A percentile compares a stretch with the other conserved stretches of the same genome.
phyloP scores from a whole-genome alignment of 1,140 invertebrate species.

The Halictus rubicundus region DNA sequence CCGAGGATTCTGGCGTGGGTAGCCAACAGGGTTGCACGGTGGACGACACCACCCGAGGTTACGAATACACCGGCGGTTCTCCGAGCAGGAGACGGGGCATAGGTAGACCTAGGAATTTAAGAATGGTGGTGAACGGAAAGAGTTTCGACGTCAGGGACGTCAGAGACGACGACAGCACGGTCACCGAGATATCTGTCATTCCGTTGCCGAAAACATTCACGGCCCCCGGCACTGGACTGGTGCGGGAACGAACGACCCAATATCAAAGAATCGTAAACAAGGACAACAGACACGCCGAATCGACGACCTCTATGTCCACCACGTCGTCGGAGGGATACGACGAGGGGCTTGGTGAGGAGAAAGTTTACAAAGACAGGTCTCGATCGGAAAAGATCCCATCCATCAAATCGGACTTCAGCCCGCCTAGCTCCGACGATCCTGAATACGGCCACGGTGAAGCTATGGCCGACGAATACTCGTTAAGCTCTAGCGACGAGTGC shows the following conservation, averaged over 20 bases:
- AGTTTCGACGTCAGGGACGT: constrained; percentile 84
- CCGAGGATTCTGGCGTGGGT: constrained; percentile 84
- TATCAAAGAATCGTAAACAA: constrained; percentile 80
- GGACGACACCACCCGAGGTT: constrained; percentile 61
- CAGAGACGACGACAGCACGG: constrained; percentile 81
- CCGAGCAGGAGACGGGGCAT: constrained; percentile 72
- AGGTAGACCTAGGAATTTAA: constrained; percentile 80
- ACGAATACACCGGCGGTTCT: constrained; percentile 72
- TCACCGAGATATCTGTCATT: constrained; percentile 82
- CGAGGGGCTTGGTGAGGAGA: constrained; percentile 80
- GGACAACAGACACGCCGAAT: constrained; percentile 76
- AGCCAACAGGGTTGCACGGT: constrained; percentile 79
- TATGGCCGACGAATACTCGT: constrained; percentile 84
- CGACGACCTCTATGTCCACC: constrained; percentile 77
- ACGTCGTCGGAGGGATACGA: constrained; percentile 81
- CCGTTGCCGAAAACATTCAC: constrained; percentile 80
- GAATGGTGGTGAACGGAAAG: constrained; percentile 82
- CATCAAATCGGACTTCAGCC: constrained; percentile 72
- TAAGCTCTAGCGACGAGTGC: constrained; percentile 82
- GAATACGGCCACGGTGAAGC: constrained; percentile 85
- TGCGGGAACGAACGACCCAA: constrained; percentile 79
- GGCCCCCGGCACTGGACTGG: constrained; percentile 75
- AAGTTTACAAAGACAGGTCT: constrained; percentile 79
- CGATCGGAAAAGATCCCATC: constrained; percentile 78
- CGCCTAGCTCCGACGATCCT: constrained; percentile 75